Evolutionary conservation across 2,888 invertebrate genomes (phyloP).

Genomic region (Drosophila maculinotata): DNA sequence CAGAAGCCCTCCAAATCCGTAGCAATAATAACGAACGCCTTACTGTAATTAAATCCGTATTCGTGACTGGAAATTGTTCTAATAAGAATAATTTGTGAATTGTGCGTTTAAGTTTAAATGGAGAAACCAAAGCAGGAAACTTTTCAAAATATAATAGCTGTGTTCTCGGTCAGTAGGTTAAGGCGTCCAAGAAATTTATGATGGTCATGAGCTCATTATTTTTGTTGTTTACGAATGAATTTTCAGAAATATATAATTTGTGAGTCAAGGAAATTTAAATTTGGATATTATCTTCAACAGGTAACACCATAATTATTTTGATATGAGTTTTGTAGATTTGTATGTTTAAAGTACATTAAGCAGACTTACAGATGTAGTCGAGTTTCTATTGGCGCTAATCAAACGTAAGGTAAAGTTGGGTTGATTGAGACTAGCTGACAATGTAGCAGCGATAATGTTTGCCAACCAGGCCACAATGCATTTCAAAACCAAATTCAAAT

Average conservation of each 20-base stretch:
- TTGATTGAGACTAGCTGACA: constrained; percentile 11
- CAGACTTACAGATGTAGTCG: neutral
- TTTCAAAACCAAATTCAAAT: constrained; percentile 12
- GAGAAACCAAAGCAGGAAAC: neutral
- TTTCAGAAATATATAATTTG: too few relatives aligned
- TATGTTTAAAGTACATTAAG: neutral
- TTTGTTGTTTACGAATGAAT: too few relatives aligned
- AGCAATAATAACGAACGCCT: constrained; percentile 26
- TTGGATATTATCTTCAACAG: too few relatives aligned
- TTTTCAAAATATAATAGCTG: neutral
- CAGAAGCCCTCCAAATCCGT: constrained; percentile 7
- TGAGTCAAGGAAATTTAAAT: too few relatives aligned
- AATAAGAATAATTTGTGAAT: constrained; percentile 4
- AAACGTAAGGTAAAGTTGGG: constrained; percentile 7
- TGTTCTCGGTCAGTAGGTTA: neutral
- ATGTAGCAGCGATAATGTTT: constrained; percentile 26
- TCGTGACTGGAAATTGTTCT: constrained; percentile 24
- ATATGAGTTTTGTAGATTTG: too few relatives aligned
- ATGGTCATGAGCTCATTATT: too few relatives aligned
- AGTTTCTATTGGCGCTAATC: constrained; percentile 2
- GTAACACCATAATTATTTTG: too few relatives aligned
- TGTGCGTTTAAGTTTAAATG: constrained; percentile 3
- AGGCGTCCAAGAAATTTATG: too few relatives aligned
- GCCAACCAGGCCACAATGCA: constrained; percentile 8
- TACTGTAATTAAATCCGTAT: constrained; percentile 39